Evolutionary conservation across 2,797 vertebrate species (phyloP), one percentile per base, ranked within the genome.

Genomic region (Girardinus metallicus): DNA sequence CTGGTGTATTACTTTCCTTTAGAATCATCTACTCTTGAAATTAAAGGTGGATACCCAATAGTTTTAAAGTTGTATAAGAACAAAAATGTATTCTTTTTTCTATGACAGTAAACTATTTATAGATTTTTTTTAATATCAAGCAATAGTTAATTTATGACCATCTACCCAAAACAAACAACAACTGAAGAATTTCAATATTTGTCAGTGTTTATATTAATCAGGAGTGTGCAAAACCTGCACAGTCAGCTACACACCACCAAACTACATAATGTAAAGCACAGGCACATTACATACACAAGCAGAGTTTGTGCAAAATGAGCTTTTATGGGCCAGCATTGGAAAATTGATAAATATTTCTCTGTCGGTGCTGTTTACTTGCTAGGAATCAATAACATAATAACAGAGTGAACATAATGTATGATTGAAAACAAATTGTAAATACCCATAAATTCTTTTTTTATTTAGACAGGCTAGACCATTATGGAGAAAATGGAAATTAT

Each of bases 361-460:
- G 90, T 94, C 89, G 43, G 86, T 82, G 89, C 88, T 66, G 80
- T 94, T 94, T 90, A 94, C 92, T 91, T 90, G 84, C 83, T 82
- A 78, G 72, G 51, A 91, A 96, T 96, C 96, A 90, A 96, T 96
- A 95, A 64, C 51, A 83, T 87, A 89, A 93, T 93, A 95, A 94
- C 89, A 90, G 86, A 90, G 92, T 78, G 82, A 90, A 83, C 74
- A 86, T 94, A 95, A 94, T 94, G 91, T 85, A 94, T 77, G 86
- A 91, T 86, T 82, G 81, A 93, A 93, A 94, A 93, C 91, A 92
- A 93, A 95, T 89, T 91, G 87, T 92, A 94, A 95, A 94, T 88
- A 90, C 77, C 70, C 85, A 88, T 93, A 89, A 94, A 94, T 90
- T 83, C 78, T 85, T 90, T 91, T 18, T 93, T 95, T 92, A 85